phyloP scores from a whole-genome alignment of 2,797 vertebrate genomes.

The Antrozous pallidus region DNA sequence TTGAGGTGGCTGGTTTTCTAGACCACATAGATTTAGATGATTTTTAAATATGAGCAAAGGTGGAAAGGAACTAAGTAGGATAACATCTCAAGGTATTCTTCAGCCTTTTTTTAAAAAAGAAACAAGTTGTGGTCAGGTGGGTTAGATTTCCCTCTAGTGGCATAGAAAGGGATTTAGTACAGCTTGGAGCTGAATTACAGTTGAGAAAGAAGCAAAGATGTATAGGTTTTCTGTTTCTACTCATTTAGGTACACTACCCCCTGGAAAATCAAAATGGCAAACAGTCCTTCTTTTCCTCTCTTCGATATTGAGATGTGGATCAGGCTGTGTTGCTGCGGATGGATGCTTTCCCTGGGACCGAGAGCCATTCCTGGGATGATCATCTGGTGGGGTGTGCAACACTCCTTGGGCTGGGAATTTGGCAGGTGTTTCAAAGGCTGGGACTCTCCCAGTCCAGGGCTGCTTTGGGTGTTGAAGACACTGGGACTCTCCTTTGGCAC shows the following conservation, averaged over 20 bases:
- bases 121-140: neutral
- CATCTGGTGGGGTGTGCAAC: neutral
- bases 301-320: neutral
- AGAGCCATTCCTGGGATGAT: neutral
- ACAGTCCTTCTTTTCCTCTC: neutral
- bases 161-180: slow-evolving; percentile 12
- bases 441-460: neutral
- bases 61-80: neutral
- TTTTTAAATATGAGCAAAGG: neutral
- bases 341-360: neutral
- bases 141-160: slow-evolving; percentile 71
- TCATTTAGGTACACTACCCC: neutral
- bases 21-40: neutral
- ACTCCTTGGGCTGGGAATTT: neutral
- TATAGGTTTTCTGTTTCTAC: neutral
- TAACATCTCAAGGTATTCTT: neutral
- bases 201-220: neutral
- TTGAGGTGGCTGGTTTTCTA: neutral
- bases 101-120: neutral
- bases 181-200: slow-evolving; percentile 6
- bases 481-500: neutral
- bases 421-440: neutral
- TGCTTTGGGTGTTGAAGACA: neutral
- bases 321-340: rapidly evolving
- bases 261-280: neutral